Percentiles rank a stretch among this genome's conserved stretches.
Evolutionary conservation across 2,888 invertebrate genomes (phyloP).

Genomic region (Mactromeris polynyma): DNA sequence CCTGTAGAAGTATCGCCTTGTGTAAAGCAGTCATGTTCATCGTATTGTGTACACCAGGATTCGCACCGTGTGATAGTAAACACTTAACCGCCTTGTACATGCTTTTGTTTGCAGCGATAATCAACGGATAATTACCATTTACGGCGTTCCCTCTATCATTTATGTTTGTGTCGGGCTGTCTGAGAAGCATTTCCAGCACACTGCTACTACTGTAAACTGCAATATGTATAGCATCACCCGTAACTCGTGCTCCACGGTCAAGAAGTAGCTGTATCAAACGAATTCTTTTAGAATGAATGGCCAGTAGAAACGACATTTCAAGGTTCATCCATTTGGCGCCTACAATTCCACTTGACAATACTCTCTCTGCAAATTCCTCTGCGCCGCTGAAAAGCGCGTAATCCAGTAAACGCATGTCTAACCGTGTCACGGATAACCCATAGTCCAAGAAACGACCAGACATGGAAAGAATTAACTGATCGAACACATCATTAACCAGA

Average conservation of each 20-base stretch:
- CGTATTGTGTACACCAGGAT: conserved; percentile 29
- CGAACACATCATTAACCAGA: conserved; percentile 5
- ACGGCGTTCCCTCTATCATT: conserved; percentile 37
- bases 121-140: conserved; percentile 50
- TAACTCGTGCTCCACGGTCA: neutral
- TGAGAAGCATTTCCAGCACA: conserved; percentile 22
- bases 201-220: conserved; percentile 19
- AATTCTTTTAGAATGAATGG: conserved; percentile 25
- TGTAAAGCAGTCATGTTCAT: conserved; percentile 44
- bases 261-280: conserved; percentile 27
- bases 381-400: conserved; percentile 29
- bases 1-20: conserved; percentile 31
- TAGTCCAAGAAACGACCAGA: conserved; percentile 39
- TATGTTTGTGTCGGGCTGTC: neutral
- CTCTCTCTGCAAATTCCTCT: conserved; percentile 3
- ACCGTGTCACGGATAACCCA: conserved; percentile 28
- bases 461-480: conserved; percentile 29
- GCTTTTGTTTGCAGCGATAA: conserved; percentile 42
- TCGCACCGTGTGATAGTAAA: conserved; percentile 28
- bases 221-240: conserved; percentile 40
- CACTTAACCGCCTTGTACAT: conserved; percentile 29
- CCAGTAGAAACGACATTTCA: conserved; percentile 27
- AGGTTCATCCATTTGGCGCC: neutral
- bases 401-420: conserved; percentile 33
- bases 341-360: neutral